These are phyloP conservation scores for Xylocampa areola DNA, from an alignment of 2,888 invertebrate genomes.

Conservation along the genomic window DNA sequence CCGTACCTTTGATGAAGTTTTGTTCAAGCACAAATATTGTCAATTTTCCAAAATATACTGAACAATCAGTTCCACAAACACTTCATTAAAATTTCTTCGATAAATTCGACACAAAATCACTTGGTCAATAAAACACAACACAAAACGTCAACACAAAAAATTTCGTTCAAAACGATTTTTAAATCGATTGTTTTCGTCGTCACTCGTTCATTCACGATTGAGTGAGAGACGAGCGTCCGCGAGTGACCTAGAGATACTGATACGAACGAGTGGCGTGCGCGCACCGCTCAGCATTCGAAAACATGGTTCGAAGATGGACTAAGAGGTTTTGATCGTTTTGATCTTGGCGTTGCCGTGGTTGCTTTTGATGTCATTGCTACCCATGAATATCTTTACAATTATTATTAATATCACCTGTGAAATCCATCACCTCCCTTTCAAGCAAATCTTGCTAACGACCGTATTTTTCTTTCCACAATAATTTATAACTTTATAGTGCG, in stretches of 20 bases:
- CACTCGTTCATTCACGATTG: conserved; percentile 42
- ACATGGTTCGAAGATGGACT: conserved; percentile 50
- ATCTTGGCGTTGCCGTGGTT: too few species aligned
- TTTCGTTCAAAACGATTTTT: conserved; percentile 12
- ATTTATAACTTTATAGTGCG: too few species aligned
- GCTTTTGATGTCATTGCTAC: too few species aligned
- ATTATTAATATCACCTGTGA: too few species aligned
- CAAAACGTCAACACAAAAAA: conserved; percentile 8
- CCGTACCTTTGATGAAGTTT: conserved; percentile 13
- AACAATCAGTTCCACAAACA: conserved; percentile 19
- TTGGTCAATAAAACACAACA: conserved; percentile 1
- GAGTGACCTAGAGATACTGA: conserved; percentile 80
- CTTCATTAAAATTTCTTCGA: conserved; percentile 4
- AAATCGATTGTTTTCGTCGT: conserved; percentile 42
- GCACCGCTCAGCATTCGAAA: conserved; percentile 75
- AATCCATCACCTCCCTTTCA: too few species aligned
- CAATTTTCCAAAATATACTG: not conserved
- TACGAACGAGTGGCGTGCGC: conserved; percentile 71
- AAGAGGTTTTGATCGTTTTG: conserved; percentile 64
- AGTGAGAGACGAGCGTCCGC: conserved; percentile 65
- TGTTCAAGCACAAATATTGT: conserved; percentile 6
- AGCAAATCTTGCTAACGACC: too few species aligned
- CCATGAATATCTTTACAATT: too few species aligned
- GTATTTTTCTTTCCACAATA: too few species aligned
- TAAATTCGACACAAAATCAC: not conserved